A percentile compares a stretch with the other conserved stretches of the same genome.
phyloP scores from a whole-genome alignment of 2,888 invertebrate genomes.

The Hirtodrosophila cameraria region DNA sequence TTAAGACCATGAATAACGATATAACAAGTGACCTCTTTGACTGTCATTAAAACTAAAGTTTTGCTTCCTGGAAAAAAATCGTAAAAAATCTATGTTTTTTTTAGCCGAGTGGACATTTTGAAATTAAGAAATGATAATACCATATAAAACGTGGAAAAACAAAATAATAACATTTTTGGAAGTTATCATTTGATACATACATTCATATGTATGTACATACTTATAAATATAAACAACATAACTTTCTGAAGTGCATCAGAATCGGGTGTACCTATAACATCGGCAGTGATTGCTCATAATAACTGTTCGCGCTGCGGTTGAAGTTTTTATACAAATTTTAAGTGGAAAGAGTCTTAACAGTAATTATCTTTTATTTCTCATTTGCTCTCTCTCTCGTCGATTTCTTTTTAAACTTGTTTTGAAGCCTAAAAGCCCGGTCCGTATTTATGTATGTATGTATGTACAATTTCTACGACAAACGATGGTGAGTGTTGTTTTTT shows the following conservation, averaged over 20 bases:
- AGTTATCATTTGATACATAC: no score
- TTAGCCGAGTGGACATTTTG: no score
- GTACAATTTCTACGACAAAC: constrained; percentile 16
- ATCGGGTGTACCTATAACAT: constrained; percentile 4
- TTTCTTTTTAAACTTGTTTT: constrained; percentile 49
- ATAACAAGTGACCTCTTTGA: no score
- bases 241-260: not conserved
- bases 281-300: constrained; percentile 3
- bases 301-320: constrained; percentile 16
- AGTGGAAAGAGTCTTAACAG: constrained; percentile 41
- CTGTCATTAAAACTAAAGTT: no score
- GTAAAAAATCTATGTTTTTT: no score
- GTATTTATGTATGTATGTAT: constrained; percentile 5
- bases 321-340: constrained; percentile 30
- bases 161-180: no score
- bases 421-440: constrained; percentile 1
- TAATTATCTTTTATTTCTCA: constrained; percentile 47
- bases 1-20: no score
- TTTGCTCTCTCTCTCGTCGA: constrained; percentile 25
- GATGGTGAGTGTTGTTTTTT: not conserved
- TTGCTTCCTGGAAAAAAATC: no score
- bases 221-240: no score
- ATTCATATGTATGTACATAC: no score
- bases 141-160: no score
- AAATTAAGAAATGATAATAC: no score